phyloP scores from a whole-genome alignment of 1,140 invertebrate species.

The Eupristina koningsbergeri region DNA sequence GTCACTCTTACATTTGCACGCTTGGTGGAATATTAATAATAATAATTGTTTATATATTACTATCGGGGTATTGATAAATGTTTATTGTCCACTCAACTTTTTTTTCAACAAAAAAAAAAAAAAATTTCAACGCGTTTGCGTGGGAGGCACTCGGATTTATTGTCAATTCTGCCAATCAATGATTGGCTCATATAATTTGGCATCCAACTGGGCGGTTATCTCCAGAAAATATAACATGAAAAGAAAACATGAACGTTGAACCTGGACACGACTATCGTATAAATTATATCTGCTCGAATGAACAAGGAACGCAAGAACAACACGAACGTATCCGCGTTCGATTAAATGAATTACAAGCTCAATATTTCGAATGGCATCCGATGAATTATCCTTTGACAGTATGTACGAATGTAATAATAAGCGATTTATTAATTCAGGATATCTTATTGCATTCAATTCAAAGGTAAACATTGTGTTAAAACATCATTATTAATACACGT shows the following conservation, averaged over 20 bases:
- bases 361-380: background rate
- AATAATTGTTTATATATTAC: conserved; percentile 25
- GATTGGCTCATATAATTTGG: conserved; percentile 33
- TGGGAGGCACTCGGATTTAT: background rate
- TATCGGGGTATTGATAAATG: conserved; percentile 40
- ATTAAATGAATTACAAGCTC: conserved; percentile 11
- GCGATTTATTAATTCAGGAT: background rate
- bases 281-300: background rate
- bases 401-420: background rate
- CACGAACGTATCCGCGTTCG: background rate
- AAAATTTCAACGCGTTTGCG: conserved; percentile 35
- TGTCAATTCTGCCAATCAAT: background rate
- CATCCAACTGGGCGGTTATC: background rate
- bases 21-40: conserved; percentile 36
- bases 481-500: too few species aligned
- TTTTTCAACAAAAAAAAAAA: conserved; percentile 29
- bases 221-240: conserved; percentile 14
- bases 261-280: background rate
- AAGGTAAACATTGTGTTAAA: too few species aligned
- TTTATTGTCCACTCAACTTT: background rate
- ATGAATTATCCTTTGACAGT: background rate
- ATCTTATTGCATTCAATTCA: background rate
- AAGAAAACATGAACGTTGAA: background rate
- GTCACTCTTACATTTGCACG: background rate
- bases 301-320: background rate